A percentile compares a stretch with the other conserved stretches of the same genome.
These are phyloP conservation scores for Drosophila willistoni DNA, from an alignment of 1,140 invertebrate species.

Conservation along the genomic window DNA sequence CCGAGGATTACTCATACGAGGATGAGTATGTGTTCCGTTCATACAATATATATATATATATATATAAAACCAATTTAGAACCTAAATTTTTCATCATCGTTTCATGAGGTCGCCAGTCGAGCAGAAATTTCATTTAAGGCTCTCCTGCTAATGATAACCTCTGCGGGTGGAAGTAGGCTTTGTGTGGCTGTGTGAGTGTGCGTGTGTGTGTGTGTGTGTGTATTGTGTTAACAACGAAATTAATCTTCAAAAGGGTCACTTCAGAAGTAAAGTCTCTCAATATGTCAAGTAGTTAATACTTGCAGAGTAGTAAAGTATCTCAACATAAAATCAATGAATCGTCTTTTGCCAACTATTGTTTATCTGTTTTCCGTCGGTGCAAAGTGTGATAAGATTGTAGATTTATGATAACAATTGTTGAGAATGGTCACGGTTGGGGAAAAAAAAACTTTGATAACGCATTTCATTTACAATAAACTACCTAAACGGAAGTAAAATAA, in stretches of 20 bases:
- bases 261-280: neutral
- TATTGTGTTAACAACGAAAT: conserved; percentile 7
- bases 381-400: neutral
- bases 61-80: conserved; percentile 18
- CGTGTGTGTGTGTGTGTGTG: conserved; percentile 19
- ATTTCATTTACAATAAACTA: no score
- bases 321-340: conserved; percentile 6
- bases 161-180: conserved; percentile 18
- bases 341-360: neutral
- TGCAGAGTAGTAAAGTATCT: neutral
- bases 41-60: neutral
- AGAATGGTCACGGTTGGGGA: conserved; percentile 3
- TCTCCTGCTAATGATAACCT: conserved; percentile 45
- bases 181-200: neutral
- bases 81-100: conserved; percentile 23
- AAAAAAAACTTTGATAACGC: neutral
- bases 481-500: neutral
- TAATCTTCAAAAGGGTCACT: conserved; percentile 4
- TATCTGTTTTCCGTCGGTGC: neutral
- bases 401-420: neutral
- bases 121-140: conserved; percentile 54
- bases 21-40: conserved; percentile 64
- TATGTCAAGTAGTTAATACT: conserved; percentile 1
- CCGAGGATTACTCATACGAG: conserved; percentile 66
- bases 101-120: conserved; percentile 42